phyloP scores from a whole-genome alignment of 1,140 invertebrate species.

The Zaprionus vittiger region DNA sequence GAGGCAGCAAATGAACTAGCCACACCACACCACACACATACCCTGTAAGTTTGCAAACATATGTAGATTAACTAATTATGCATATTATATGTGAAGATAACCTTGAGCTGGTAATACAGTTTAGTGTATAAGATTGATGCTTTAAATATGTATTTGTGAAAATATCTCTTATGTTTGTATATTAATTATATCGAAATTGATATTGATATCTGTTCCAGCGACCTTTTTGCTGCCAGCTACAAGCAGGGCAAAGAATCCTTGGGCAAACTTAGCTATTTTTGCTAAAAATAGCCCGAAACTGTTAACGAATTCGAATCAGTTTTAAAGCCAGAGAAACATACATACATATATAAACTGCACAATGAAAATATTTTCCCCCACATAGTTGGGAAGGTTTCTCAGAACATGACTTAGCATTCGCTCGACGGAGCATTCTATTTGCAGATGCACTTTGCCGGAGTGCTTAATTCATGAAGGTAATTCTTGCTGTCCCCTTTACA shows the following conservation, averaged over 20 bases:
- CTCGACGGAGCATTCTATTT: neutral
- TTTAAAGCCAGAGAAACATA: too few species aligned
- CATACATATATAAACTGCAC: neutral
- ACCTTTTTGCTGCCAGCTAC: too few species aligned
- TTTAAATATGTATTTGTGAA: too few species aligned
- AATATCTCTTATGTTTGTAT: neutral
- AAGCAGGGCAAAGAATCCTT: too few species aligned
- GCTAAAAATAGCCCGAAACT: too few species aligned
- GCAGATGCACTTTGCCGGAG: constrained; percentile 4
- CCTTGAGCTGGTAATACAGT: too few species aligned
- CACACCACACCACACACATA: neutral
- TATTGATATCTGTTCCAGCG: too few species aligned
- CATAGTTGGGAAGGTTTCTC: neutral
- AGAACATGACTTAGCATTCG: neutral
- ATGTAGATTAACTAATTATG: too few species aligned
- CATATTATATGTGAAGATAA: too few species aligned
- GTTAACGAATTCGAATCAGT: too few species aligned
- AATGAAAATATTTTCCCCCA: neutral
- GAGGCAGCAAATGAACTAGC: neutral
- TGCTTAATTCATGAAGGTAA: constrained; percentile 24
- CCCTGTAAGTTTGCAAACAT: neutral
- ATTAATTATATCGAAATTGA: neutral
- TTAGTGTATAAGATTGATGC: too few species aligned
- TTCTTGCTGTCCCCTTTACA: neutral
- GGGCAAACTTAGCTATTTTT: too few species aligned